phyloP scores from a whole-genome alignment of 2,797 vertebrate species.

The Huso huso region DNA sequence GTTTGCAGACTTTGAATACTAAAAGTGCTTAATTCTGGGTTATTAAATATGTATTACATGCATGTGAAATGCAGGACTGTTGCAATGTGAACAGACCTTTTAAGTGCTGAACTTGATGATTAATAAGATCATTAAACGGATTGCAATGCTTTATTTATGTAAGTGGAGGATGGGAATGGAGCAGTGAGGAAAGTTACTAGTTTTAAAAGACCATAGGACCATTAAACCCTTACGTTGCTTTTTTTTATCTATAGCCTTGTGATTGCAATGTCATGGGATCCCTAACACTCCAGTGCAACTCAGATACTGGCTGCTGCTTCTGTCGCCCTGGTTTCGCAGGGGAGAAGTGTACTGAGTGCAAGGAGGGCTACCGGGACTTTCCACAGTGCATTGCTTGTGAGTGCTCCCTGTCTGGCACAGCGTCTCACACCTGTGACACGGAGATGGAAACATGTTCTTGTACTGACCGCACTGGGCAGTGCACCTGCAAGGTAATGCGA shows the following conservation, averaged over 20 bases:
- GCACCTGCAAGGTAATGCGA: constrained; percentile 81
- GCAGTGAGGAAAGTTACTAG: too few relatives aligned
- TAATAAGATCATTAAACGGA: too few relatives aligned
- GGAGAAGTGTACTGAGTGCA: constrained; percentile 81
- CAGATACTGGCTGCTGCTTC: constrained; percentile 81
- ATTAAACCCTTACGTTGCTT: neutral
- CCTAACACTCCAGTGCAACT: constrained; percentile 73
- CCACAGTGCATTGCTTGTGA: constrained; percentile 75
- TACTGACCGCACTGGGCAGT: constrained; percentile 71
- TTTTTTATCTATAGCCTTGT: constrained; percentile 60
- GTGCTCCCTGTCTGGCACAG: constrained; percentile 68
- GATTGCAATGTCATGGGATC: constrained; percentile 76
- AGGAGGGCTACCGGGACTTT: constrained; percentile 77
- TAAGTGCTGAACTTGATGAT: too few relatives aligned
- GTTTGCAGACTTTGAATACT: too few relatives aligned
- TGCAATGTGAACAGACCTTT: too few relatives aligned
- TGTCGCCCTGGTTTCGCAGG: constrained; percentile 81
- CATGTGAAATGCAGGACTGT: too few relatives aligned
- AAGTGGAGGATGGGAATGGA: too few relatives aligned
- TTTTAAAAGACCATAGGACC: too few relatives aligned
- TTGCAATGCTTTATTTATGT: too few relatives aligned
- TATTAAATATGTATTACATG: too few relatives aligned
- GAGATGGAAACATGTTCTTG: constrained; percentile 73
- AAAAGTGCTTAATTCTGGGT: too few relatives aligned
- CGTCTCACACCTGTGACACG: constrained; percentile 68